Evolutionary conservation across 2,888 invertebrate genomes (phyloP), one percentile per base, ranked within the genome.

Genomic region (Thecophora atra): DNA sequence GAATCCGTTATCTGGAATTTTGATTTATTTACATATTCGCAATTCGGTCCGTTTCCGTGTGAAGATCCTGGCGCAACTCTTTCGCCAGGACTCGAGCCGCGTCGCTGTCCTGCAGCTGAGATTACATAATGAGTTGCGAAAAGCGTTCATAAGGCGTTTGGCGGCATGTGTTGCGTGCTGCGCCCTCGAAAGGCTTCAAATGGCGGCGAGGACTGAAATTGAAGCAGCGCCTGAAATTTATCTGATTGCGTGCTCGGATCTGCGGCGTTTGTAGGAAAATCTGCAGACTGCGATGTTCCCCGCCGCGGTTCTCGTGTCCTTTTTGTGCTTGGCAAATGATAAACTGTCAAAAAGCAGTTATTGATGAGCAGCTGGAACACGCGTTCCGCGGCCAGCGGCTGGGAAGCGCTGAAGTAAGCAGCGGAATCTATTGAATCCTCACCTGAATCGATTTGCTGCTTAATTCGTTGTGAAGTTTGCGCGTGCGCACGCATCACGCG

Each of bases 391-490:
- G 37, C 4, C 4, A 58, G 26, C 26, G 24, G 21, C 19, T 56
- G 58, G 26, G 15, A 24, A 28, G 13, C 19, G 17, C 58, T n/a
- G 37, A 42, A 47, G n/a, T 15, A 47, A 47, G 47, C 1, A 47
- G 47, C n/a, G 66, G 42, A 74, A 77, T 79, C 80, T 82, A 83
- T 83, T 83, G 78, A 82, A 83, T 83, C 83, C 83, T 83, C 84
- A 84, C 83, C 79, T 81, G 78, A 77, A 74, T 77, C 77, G 77
- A 81, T 79, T 81, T 79, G 78, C 79, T 79, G 77, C 80, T 81
- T 83, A 83, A 83, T 83, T 84, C 80, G 84, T 81, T 84, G 79
- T 84, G 83, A 84, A 80, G 83, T 82, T 81, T 79, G 81, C 83
- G 83, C 82, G 84, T 82, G 83, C 84, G 84, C 83, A 82, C 83